Percentiles rank a stretch among this genome's conserved stretches.
Conservation (phyloP, 2,888 invertebrate species). For the Spilosoma lubricipeda region DNA sequence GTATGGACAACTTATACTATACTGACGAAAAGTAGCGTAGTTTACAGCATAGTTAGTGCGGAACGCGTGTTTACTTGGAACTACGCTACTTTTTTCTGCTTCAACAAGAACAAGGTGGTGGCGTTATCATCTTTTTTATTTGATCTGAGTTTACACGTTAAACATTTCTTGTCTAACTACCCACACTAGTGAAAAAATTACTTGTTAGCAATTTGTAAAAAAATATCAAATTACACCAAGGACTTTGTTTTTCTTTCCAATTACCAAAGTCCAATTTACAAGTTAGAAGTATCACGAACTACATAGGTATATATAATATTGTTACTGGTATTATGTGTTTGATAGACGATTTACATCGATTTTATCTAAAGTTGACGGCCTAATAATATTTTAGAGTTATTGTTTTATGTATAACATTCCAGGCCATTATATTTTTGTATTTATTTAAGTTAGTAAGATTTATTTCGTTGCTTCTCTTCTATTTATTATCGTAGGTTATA, state of each 20-base stretch:
- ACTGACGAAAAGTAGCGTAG: no score
- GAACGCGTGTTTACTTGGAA: no score
- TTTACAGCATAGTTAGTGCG: no score
- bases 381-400: constrained; percentile 46
- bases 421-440: constrained; percentile 48
- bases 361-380: constrained; percentile 17
- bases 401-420: constrained; percentile 57
- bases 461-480: constrained; percentile 27
- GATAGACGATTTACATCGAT: constrained; percentile 25
- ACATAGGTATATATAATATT: constrained; percentile 15
- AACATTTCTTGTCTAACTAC: constrained; percentile 37
- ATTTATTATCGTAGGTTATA: constrained; percentile 20
- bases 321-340: constrained; percentile 23
- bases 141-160: no score
- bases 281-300: not conserved
- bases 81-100: no score
- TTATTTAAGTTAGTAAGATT: constrained; percentile 36
- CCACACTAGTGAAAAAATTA: constrained; percentile 30
- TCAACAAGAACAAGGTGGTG: no score
- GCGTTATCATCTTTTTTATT: no score
- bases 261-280: constrained; percentile 30
- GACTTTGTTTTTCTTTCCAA: constrained; percentile 17
- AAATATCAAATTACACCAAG: constrained; percentile 18
- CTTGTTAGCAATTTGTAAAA: constrained; percentile 11
- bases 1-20: no score